Evolutionary conservation across 2,888 invertebrate genomes (phyloP).

Genomic region (Galerucella calmariensis): DNA sequence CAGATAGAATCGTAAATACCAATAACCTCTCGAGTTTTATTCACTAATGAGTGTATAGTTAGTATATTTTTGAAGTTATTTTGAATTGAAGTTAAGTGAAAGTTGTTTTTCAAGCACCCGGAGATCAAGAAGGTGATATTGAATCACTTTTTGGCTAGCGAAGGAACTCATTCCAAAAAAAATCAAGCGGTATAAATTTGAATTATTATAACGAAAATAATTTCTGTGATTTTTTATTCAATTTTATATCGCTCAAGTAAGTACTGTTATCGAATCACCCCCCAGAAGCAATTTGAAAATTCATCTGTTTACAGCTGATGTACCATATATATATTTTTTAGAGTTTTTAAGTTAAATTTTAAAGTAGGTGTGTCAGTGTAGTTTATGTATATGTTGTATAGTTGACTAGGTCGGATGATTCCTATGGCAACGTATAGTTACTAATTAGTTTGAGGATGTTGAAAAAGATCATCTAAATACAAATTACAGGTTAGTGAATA

Average conservation of each 20-base stretch:
- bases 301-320: slow-evolving; percentile 55
- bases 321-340: slow-evolving; percentile 62
- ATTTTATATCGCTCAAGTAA: slow-evolving; percentile 3
- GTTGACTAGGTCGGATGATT: slow-evolving; percentile 65
- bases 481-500: slow-evolving; percentile 1
- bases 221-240: not conserved
- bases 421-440: slow-evolving; percentile 68
- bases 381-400: slow-evolving; percentile 63
- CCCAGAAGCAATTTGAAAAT: slow-evolving; percentile 30
- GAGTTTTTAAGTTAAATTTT: slow-evolving; percentile 60
- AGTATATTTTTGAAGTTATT: not conserved
- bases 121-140: slow-evolving; percentile 25
- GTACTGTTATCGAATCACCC: slow-evolving; percentile 10
- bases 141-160: slow-evolving; percentile 39
- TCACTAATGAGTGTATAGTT: slow-evolving; percentile 5
- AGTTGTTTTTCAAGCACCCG: slow-evolving; percentile 1
- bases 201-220: not conserved
- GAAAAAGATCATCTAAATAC: slow-evolving; percentile 3
- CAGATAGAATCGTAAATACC: not conserved
- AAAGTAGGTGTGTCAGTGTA: slow-evolving; percentile 64
- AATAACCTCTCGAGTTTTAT: not conserved
- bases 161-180: slow-evolving; percentile 45
- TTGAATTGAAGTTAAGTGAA: slow-evolving; percentile 7
- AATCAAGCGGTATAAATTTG: not conserved
- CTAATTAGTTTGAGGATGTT: slow-evolving; percentile 52